Conservation (phyloP, 92 coral and sea anemone genomes). For the Chrysogorgia sp. region DNA sequence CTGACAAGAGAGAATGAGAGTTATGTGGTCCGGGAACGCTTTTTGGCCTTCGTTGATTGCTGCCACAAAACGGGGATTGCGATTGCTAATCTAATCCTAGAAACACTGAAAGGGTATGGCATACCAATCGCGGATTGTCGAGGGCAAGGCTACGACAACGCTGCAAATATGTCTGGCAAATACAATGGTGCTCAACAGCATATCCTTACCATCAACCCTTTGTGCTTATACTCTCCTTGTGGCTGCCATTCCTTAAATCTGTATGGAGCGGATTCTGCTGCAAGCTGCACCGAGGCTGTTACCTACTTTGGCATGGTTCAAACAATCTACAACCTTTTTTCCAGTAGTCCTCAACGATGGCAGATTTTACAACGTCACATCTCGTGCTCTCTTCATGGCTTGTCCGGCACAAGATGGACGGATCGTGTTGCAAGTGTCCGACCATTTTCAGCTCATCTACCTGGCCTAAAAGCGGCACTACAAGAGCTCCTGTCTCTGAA, state of each 20-base stretch:
- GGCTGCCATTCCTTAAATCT: slow-evolving; percentile 24
- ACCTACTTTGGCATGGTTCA: slow-evolving; percentile 20
- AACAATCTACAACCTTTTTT: slow-evolving; percentile 22
- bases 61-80: slow-evolving; percentile 4
- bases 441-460: slow-evolving; percentile 19
- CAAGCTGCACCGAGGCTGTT: slow-evolving; percentile 26
- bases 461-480: too few relatives aligned
- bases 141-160: slow-evolving; percentile 1
- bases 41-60: not conserved
- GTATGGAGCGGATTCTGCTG: slow-evolving; percentile 29
- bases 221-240: slow-evolving; percentile 18
- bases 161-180: too few relatives aligned
- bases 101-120: slow-evolving; percentile 17
- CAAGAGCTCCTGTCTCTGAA: too few relatives aligned
- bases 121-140: slow-evolving; percentile 27
- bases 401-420: slow-evolving; percentile 14
- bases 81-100: slow-evolving; percentile 1
- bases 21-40: slow-evolving; percentile 1
- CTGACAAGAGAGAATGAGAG: not conserved
- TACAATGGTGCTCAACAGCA: not conserved
- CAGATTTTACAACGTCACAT: slow-evolving; percentile 12
- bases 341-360: slow-evolving; percentile 32
- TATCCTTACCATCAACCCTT: not conserved
- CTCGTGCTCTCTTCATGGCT: slow-evolving; percentile 8
- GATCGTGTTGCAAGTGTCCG: slow-evolving; percentile 1